Conservation (phyloP, 37 sponge, comb jelly and placozoan species). For the Spongilla lacustris region DNA sequence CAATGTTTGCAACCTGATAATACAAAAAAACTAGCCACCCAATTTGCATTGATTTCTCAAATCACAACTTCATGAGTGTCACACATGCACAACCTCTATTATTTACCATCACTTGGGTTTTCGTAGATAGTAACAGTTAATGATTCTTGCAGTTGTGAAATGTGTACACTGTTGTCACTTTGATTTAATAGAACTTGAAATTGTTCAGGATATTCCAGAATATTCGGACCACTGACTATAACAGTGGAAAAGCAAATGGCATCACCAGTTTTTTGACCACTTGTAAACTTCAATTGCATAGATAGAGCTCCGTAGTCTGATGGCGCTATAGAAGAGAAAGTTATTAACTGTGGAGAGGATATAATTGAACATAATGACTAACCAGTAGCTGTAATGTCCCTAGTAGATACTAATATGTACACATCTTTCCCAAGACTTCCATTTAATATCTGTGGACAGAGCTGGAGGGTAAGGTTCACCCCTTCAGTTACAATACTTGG, state of each 20-base stretch:
- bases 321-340: background rate
- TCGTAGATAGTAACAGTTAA: background rate
- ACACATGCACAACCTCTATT: background rate
- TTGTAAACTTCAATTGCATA: background rate
- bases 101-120: background rate
- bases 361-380: background rate
- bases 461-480: background rate
- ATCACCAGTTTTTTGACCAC: background rate
- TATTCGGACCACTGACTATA: background rate
- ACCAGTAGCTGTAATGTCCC: background rate
- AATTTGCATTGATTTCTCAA: no score
- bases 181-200: background rate
- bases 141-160: background rate
- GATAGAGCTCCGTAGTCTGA: background rate
- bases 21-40: no score
- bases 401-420: background rate
- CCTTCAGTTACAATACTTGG: background rate
- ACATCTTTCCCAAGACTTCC: background rate
- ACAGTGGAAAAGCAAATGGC: background rate
- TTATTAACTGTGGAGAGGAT: background rate
- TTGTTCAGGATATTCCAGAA: background rate
- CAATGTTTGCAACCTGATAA: no score
- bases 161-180: background rate
- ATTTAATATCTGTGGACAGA: background rate
- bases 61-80: no score